Base-by-base conservation (phyloP, 2,113 vertebrate species). In the Chaetodon trifascialis region DNA sequence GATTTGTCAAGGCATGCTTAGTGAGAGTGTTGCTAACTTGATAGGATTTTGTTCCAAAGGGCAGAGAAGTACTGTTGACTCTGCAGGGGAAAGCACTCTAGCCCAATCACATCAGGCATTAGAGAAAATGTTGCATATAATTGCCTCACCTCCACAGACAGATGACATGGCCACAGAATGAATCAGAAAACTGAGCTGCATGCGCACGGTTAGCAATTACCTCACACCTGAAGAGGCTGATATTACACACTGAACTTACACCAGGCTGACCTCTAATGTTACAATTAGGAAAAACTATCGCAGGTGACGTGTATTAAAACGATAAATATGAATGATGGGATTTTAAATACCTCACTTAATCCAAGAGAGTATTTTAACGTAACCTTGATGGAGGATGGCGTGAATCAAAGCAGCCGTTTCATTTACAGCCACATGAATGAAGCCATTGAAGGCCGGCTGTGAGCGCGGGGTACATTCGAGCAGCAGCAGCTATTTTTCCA, bases 391-490 rank as follows among this genome's bases (percentile, higher is more conserved):
- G 23, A 55, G 67, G 58, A 54, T 47, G 49, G 60, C 66, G 83
- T 52, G 25, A 84, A 89, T 86, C 62, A 85, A 80, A 79, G 84
- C 55, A n/a, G 66, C 80, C 2, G 69, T 73, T 85, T 88, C 16
- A 73, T 83, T 88, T 78, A 67, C 36, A 44, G 56, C 60, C 42
- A 19, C 47, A 52, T 81, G 78, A 88, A 86, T 82, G 44, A 68
- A 84, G 78, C 84, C 68, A 54, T 75, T 89, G 51, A 82, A 71
- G 77, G 65, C 64, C 40, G 62, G 30, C 19, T 84, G 64, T 12
- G 44, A 80, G 62, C 56, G 75, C 56, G 5, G 72, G 47, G 71
- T n/a, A 76, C 54, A 75, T 86, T 79, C 21, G 76, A 75, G 47
- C 69, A 11, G 47, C 69, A 11, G 62, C 74, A 49, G 71, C 71